These are phyloP conservation scores for Odocoileus hemionus DNA, from an alignment of 2,113 vertebrate genomes.

Conservation along the genomic window DNA sequence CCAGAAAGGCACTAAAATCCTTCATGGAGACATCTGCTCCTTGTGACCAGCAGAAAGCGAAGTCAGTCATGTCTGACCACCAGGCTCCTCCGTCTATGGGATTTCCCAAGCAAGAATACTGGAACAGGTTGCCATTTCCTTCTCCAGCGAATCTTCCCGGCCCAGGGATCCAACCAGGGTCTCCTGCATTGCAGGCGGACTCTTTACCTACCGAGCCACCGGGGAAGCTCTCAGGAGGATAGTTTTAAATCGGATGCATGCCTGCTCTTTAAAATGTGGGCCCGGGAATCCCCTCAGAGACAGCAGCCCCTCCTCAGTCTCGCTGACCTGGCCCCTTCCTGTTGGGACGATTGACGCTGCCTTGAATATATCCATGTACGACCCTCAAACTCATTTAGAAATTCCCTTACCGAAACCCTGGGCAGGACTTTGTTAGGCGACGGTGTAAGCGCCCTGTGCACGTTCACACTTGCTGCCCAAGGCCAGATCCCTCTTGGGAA, in stretches of 20 bases:
- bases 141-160: not conserved
- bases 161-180: not conserved
- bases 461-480: rapidly evolving
- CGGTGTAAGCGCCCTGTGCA: rapidly evolving
- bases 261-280: rapidly evolving
- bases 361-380: rapidly evolving
- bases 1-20: not conserved
- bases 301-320: rapidly evolving
- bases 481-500: not conserved
- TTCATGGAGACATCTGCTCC: not conserved
- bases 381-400: not conserved
- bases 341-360: rapidly evolving
- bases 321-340: rapidly evolving
- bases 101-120: not conserved
- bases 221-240: not conserved
- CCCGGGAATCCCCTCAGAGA: rapidly evolving
- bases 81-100: not conserved
- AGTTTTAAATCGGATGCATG: not conserved
- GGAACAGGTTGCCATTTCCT: not conserved
- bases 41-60: not conserved
- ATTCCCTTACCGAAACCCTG: rapidly evolving
- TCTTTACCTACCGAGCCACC: not conserved
- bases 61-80: no score
- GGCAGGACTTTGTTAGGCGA: rapidly evolving
- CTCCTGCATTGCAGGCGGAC: not conserved